phyloP scores from a whole-genome alignment of 1,140 invertebrate genomes.

The Anadara kagoshimensis region DNA sequence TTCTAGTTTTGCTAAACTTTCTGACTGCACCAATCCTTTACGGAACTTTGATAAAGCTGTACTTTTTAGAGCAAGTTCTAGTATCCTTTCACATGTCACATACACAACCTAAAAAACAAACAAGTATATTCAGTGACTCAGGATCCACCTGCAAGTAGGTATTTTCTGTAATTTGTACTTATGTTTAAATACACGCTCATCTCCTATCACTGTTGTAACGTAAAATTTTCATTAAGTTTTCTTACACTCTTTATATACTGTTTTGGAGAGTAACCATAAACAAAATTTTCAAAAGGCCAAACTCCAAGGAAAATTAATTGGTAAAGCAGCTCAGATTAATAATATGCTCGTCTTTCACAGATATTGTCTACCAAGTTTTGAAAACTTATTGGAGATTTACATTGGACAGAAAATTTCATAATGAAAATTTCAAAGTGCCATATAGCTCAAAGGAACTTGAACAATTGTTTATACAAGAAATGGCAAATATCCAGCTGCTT shows the following conservation, averaged over 20 bases:
- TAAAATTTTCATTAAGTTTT: neutral
- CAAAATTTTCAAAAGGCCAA: neutral
- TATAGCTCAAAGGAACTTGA: neutral
- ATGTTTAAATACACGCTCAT: neutral
- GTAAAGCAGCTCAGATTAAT: no score
- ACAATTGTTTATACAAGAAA: no score
- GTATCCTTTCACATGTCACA: slow-evolving; percentile 84
- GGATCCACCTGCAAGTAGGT: neutral
- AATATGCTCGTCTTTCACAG: no score
- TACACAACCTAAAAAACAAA: slow-evolving; percentile 81
- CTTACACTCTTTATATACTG: neutral
- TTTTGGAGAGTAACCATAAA: neutral
- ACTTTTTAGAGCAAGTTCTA: slow-evolving; percentile 72
- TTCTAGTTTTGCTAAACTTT: neutral
- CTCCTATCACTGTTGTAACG: neutral
- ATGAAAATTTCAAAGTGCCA: neutral
- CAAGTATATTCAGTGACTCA: neutral
- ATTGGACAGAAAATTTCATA: neutral
- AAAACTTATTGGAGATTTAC: neutral
- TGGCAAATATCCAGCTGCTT: no score
- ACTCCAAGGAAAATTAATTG: no score
- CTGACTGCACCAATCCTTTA: neutral
- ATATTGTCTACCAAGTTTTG: no score
- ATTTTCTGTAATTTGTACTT: no score
- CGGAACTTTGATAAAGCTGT: slow-evolving; percentile 36